Percentiles rank a stretch among this genome's conserved stretches.
These are phyloP conservation scores for Oreocharis arfaki DNA, from an alignment of 2,113 vertebrate genomes.

Conservation along the genomic window DNA sequence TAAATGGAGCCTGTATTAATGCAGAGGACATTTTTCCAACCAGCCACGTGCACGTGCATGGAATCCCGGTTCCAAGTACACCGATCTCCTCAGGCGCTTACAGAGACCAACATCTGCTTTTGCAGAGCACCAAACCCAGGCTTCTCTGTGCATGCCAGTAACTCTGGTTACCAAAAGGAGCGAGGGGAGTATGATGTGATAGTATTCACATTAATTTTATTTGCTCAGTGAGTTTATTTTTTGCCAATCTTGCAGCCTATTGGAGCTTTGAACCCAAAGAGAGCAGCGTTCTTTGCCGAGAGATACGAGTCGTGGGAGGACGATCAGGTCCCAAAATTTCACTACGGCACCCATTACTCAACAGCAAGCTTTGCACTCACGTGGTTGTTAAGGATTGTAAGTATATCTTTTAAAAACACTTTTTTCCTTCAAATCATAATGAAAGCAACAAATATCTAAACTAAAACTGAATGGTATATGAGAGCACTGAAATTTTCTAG, in stretches of 20 bases:
- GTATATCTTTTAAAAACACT: constrained; percentile 29
- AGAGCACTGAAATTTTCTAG: neutral
- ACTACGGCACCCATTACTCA: constrained; percentile 98
- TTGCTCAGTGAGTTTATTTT: neutral
- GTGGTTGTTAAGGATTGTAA: constrained; percentile 95
- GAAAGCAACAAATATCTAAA: neutral
- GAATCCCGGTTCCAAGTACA: neutral
- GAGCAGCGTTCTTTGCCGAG: constrained; percentile 93
- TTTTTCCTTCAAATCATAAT: neutral
- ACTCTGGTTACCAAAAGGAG: neutral
- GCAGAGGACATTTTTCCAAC: neutral
- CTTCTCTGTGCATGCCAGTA: neutral
- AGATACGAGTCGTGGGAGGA: constrained; percentile 96
- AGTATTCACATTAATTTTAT: neutral
- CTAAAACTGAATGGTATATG: neutral
- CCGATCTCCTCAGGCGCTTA: neutral
- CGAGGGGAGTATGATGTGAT: neutral
- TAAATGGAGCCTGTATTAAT: neutral
- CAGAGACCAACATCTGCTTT: neutral
- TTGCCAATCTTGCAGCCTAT: constrained; percentile 76
- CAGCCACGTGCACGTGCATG: fast-evolving
- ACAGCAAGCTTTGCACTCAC: constrained; percentile 93
- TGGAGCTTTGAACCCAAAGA: constrained; percentile 95
- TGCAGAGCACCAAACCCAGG: neutral
- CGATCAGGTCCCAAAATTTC: constrained; percentile 96